phyloP scores from a whole-genome alignment of 2,888 invertebrate genomes.

The Brachyptera putata region DNA sequence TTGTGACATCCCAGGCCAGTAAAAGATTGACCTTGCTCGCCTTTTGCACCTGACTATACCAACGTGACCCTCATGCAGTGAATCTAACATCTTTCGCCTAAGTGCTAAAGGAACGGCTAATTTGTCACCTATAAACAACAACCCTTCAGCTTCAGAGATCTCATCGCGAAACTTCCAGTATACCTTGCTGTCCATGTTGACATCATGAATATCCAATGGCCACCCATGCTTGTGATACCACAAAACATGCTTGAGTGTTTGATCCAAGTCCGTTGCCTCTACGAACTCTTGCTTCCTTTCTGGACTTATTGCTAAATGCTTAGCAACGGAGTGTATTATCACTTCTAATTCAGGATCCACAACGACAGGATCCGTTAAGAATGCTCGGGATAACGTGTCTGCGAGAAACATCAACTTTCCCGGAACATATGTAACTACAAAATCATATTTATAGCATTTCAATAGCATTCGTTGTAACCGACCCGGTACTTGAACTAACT shows the following conservation, averaged over 20 bases:
- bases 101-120: not conserved
- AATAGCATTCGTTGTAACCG: constrained; percentile 10
- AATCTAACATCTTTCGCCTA: not conserved
- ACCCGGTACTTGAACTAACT: not conserved
- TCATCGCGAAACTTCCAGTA: not conserved
- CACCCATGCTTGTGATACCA: constrained; percentile 5
- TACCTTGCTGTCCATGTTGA: not conserved
- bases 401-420: constrained; percentile 11
- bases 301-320: constrained; percentile 8
- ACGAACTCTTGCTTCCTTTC: not conserved
- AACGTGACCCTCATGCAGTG: constrained; percentile 17
- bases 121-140: constrained; percentile 10
- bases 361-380: not conserved
- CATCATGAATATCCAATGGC: not conserved
- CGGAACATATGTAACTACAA: constrained; percentile 9
- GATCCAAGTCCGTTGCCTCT: constrained; percentile 6
- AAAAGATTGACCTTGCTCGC: not conserved
- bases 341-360: constrained; percentile 13
- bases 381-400: constrained; percentile 17
- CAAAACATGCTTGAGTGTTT: not conserved
- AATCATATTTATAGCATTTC: not conserved
- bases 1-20: constrained; percentile 16
- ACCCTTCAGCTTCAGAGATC: not conserved
- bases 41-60: constrained; percentile 13
- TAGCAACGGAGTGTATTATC: constrained; percentile 7